Conservation (phyloP, 2,888 invertebrate species). For the Catonia carolina region DNA sequence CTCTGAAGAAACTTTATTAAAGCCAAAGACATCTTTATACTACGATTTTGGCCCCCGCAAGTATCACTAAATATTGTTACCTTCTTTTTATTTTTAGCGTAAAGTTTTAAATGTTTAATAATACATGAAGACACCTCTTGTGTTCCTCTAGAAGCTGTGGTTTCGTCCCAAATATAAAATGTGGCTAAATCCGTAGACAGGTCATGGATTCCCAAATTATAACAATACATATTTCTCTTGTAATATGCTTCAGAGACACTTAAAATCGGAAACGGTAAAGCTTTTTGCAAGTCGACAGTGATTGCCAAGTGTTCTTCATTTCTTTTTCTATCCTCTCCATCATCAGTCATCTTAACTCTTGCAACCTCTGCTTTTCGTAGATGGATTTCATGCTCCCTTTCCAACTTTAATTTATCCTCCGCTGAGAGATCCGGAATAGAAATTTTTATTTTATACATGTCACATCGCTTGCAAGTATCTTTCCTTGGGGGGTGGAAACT, state of each 20-base stretch:
- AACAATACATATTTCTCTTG: slow-evolving; percentile 36
- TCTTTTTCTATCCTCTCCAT: background rate
- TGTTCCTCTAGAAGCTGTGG: slow-evolving; percentile 36
- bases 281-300: slow-evolving; percentile 23
- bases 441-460: slow-evolving; percentile 11
- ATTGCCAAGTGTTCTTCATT: background rate
- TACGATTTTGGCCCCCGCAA: slow-evolving; percentile 37
- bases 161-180: slow-evolving; percentile 38
- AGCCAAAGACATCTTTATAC: slow-evolving; percentile 35
- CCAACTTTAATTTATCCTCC: slow-evolving; percentile 3
- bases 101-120: slow-evolving; percentile 26
- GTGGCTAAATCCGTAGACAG: slow-evolving; percentile 34
- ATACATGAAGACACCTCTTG: slow-evolving; percentile 36
- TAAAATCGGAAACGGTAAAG: slow-evolving; percentile 32
- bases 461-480: slow-evolving; percentile 18
- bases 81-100: slow-evolving; percentile 23
- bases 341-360: slow-evolving; percentile 5
- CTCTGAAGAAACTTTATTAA: slow-evolving; percentile 24
- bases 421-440: background rate
- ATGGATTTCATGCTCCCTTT: slow-evolving; percentile 12
- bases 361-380: slow-evolving; percentile 15
- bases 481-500: slow-evolving; percentile 10
- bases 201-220: slow-evolving; percentile 35
- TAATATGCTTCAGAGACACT: slow-evolving; percentile 35
- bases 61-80: slow-evolving; percentile 37